Evolutionary conservation across 2,888 invertebrate genomes (phyloP).

Genomic region (Leucophenga maculata): DNA sequence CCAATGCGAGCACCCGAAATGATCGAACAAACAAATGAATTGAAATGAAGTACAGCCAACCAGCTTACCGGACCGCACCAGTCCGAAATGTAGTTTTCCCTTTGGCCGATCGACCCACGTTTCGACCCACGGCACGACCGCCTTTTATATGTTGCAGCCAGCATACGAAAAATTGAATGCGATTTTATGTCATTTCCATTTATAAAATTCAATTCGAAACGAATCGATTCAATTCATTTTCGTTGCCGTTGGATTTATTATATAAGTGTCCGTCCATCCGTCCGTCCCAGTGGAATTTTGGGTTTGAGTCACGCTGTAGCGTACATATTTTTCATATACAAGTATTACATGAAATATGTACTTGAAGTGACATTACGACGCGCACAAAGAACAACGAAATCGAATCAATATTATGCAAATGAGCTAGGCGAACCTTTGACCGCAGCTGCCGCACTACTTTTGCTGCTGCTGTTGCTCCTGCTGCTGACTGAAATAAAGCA

Average conservation of each 20-base stretch:
- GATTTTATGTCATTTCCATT: constrained; percentile 43
- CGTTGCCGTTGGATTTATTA: constrained; percentile 48
- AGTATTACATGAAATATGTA: constrained; percentile 19
- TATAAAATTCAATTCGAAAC: constrained; percentile 37
- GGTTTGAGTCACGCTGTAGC: not conserved
- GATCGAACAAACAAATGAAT: not conserved
- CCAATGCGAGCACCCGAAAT: not conserved
- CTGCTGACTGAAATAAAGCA: not conserved
- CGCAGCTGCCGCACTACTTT: not conserved
- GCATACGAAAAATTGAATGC: not conserved
- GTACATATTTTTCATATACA: not conserved
- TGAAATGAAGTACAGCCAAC: not conserved
- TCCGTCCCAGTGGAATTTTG: constrained; percentile 25
- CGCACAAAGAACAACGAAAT: constrained; percentile 30
- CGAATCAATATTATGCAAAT: constrained; percentile 60
- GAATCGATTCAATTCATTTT: constrained; percentile 37
- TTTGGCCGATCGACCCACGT: not conserved
- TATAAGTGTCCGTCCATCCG: constrained; percentile 33
- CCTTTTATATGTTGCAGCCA: constrained; percentile 2
- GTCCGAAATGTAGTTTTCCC: not conserved
- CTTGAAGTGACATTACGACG: constrained; percentile 33
- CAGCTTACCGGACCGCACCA: not conserved
- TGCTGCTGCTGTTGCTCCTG: not conserved
- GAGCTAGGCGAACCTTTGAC: constrained; percentile 11
- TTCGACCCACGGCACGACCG: not conserved